Percentiles rank a stretch among this genome's conserved stretches.
Evolutionary conservation across 2,888 invertebrate species (phyloP).

Genomic region (Chymomyza procnemis): DNA sequence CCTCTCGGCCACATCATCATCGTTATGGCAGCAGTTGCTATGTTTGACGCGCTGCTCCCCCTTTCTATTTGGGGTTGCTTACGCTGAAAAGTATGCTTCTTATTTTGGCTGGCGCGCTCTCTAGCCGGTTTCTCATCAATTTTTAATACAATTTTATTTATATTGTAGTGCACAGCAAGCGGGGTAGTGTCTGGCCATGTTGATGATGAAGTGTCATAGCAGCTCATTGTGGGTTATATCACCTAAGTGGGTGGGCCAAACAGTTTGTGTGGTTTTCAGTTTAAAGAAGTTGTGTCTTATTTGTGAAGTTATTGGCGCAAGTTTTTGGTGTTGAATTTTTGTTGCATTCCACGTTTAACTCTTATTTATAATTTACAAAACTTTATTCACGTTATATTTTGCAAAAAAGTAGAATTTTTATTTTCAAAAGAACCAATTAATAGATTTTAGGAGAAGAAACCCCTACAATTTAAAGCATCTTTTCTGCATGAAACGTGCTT

Average conservation of each 20-base stretch:
- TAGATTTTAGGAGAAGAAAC: too few species aligned
- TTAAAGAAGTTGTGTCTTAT: neutral
- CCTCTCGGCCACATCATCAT: neutral
- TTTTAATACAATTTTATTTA: neutral
- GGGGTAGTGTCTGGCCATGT: neutral
- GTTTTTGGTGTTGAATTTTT: too few species aligned
- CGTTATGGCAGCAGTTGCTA: slow-evolving; percentile 5
- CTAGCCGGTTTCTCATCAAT: neutral
- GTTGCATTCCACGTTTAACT: too few species aligned
- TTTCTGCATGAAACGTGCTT: too few species aligned
- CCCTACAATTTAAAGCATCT: too few species aligned
- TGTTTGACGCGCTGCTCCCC: neutral
- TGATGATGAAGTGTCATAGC: neutral
- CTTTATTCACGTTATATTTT: too few species aligned
- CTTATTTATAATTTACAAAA: too few species aligned
- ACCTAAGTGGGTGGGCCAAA: too few species aligned
- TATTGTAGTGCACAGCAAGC: neutral
- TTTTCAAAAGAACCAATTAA: too few species aligned
- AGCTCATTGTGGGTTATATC: neutral
- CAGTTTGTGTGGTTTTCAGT: neutral
- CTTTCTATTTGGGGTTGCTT: neutral
- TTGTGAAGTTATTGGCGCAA: too few species aligned
- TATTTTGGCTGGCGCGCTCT: neutral
- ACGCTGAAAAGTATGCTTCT: neutral
- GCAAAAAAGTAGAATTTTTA: too few species aligned